Evolutionary conservation across 2,888 invertebrate species (phyloP).

Genomic region (Xestia xanthographa): DNA sequence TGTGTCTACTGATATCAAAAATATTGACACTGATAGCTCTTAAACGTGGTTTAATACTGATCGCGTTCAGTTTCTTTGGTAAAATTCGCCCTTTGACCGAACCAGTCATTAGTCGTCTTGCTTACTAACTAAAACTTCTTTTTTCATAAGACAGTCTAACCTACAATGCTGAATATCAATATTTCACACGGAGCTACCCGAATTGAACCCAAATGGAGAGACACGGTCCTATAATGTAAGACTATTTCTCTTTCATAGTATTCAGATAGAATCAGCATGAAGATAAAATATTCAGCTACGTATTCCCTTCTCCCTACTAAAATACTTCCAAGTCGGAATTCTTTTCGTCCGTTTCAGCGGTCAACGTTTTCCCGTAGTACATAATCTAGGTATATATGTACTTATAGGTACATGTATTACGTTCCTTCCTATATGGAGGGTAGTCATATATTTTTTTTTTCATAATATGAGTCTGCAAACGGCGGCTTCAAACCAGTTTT

Average conservation of each 20-base stretch:
- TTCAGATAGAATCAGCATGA: constrained; percentile 54
- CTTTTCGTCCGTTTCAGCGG: constrained; percentile 42
- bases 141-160: background rate
- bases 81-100: background rate
- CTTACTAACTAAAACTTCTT: background rate
- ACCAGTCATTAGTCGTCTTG: background rate
- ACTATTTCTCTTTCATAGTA: constrained; percentile 41
- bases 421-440: background rate
- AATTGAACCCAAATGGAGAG: constrained; percentile 3
- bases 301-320: constrained; percentile 38
- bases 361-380: constrained; percentile 27
- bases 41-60: background rate
- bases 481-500: background rate
- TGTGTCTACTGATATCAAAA: no score
- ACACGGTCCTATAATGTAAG: constrained; percentile 5
- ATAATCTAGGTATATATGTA: background rate
- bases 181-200: constrained; percentile 9
- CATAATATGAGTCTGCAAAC: background rate
- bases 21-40: background rate
- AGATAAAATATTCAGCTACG: constrained; percentile 51
- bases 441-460: background rate
- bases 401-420: background rate
- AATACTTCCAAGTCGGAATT: constrained; percentile 49
- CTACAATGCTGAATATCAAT: constrained; percentile 21
- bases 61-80: background rate